Evolutionary conservation across 2,113 vertebrate genomes (phyloP).

Genomic region (Deroptyus accipitrinus): DNA sequence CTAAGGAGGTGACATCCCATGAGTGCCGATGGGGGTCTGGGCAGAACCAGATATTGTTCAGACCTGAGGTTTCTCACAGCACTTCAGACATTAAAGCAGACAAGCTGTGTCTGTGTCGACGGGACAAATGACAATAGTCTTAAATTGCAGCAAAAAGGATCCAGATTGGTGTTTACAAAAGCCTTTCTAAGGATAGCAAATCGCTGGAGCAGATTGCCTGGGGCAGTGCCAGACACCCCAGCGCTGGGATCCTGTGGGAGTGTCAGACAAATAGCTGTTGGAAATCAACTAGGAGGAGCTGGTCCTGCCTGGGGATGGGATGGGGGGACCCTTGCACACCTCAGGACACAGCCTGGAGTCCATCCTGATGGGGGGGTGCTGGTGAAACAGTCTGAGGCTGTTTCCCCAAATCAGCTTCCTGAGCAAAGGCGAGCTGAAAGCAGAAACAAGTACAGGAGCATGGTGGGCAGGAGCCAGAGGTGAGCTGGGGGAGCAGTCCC

Average conservation of each 20-base stretch:
- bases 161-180: conserved; percentile 60
- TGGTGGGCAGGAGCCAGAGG: not conserved
- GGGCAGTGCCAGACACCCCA: conserved; percentile 38
- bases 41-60: not conserved
- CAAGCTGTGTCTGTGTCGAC: not conserved
- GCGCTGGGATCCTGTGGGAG: not conserved
- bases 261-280: not conserved
- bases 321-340: rapidly evolving
- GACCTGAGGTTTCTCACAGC: not conserved
- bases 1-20: not conserved
- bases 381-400: not conserved
- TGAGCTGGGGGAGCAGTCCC: not conserved
- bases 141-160: conserved; percentile 46
- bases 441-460: rapidly evolving
- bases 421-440: not conserved
- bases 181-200: conserved; percentile 35
- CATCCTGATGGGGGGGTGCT: rapidly evolving
- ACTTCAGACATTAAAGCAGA: conserved; percentile 4
- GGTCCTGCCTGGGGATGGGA: not conserved
- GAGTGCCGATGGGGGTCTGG: not conserved
- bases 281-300: not conserved
- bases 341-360: not conserved
- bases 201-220: conserved; percentile 52
- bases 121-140: conserved; percentile 28
- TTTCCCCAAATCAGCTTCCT: not conserved